Evolutionary conservation across 2,888 invertebrate species (phyloP), one percentile per base, ranked within the genome.

Genomic region (Drosophila siamana): DNA sequence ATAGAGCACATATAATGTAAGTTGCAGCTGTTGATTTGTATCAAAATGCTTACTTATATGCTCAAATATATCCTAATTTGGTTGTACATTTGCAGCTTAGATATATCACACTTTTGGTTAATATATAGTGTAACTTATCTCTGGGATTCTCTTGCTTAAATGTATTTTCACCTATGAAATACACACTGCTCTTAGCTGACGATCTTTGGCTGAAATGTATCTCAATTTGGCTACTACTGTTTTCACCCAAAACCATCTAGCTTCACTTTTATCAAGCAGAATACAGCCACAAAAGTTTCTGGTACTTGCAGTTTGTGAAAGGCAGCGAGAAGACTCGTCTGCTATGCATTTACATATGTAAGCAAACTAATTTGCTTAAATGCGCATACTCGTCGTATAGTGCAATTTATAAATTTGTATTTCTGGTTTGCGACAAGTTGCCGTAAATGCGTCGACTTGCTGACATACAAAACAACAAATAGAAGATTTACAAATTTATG

Each of bases 401-500:
- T 28, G 3, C 19, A 19, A 19, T 19, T 19, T 54, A 54, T 54
- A 48, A 61, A 65, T 33, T 77, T 72, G 73, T 68, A 44, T 69
- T 81, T 78, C 33, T 33, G 63, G 68, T 56, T 19, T 47, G 63
- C 63, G 65, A 61, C 82, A 74, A 81, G 81, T 77, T 84, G 71
- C 78, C 71, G 62, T 71, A 80, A 78, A 77, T 74, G 74, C 66
- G 66, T 41, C 55, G 50, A 67, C 54, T 57, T 13, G 62, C 9
- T 79, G 68, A 46, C 79, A 69, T 38, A 61, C 33, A 69, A 73
- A 41, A 13, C 24, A 8, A 48, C 4, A 19, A 54, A 52, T 22
- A 33, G 61, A 80, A 78, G 86, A 82, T 82, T 83, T 79, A 71
- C 68, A 79, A 83, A 82, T 85, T 78, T 88, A 74, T 83, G 88